Evolutionary conservation across 2,113 vertebrate species (phyloP).

Genomic region (Podilymbus podiceps): DNA sequence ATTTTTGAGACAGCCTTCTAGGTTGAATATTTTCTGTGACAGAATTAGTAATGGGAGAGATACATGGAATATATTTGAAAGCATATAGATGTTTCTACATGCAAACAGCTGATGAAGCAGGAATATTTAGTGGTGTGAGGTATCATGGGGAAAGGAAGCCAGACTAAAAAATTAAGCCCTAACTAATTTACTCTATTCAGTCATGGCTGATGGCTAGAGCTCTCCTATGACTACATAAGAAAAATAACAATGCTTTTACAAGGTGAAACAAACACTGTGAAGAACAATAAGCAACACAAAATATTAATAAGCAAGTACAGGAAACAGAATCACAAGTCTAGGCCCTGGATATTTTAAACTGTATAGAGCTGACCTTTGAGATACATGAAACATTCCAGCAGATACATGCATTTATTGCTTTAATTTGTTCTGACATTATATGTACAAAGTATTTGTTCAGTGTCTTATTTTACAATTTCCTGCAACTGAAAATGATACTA

Average conservation of each 20-base stretch:
- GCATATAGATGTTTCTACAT: neutral
- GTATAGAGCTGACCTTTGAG: neutral
- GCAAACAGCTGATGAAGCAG: neutral
- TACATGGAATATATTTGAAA: neutral
- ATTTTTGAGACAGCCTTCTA: neutral
- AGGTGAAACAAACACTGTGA: neutral
- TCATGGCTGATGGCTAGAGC: neutral
- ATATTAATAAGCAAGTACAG: neutral
- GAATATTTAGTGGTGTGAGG: neutral
- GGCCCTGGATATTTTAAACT: neutral
- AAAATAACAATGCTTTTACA: neutral
- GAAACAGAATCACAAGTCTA: neutral
- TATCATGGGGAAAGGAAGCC: neutral
- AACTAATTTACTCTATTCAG: neutral
- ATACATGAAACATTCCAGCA: neutral
- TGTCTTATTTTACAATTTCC: neutral
- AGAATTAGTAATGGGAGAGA: neutral
- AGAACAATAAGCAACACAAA: neutral
- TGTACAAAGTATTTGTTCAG: neutral
- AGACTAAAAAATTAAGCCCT: neutral
- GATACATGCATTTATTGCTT: neutral
- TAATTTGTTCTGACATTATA: neutral
- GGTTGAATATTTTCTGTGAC: neutral
- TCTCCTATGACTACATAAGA: neutral
- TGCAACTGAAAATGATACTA: neutral